These are phyloP conservation scores for Propsilocerus akamusi DNA, from an alignment of 1,140 invertebrate genomes.

Conservation along the genomic window DNA sequence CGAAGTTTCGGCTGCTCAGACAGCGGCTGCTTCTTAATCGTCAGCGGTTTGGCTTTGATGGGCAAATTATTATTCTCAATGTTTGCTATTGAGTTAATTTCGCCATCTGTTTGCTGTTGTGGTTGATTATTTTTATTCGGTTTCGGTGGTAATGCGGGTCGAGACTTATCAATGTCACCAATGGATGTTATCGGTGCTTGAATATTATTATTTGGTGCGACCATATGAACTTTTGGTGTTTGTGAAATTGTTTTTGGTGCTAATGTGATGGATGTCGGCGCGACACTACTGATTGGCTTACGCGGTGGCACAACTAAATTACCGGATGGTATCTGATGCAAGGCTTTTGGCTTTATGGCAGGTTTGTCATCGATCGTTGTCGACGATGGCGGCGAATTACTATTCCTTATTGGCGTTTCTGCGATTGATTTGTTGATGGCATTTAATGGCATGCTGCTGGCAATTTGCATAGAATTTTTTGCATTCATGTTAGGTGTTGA, in stretches of 20 bases:
- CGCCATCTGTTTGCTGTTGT: constrained; percentile 10
- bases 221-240: constrained; percentile 22
- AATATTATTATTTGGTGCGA: constrained; percentile 17
- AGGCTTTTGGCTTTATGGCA: constrained; percentile 16
- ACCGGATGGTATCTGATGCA: constrained; percentile 13
- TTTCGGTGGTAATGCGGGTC: constrained; percentile 56
- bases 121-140: constrained; percentile 27
- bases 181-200: constrained; percentile 19
- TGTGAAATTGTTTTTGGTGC: constrained; percentile 52
- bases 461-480: constrained; percentile 35
- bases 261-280: constrained; percentile 49
- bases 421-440: constrained; percentile 37
- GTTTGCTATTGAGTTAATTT: constrained; percentile 1
- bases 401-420: constrained; percentile 6
- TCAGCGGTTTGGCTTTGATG: constrained; percentile 61
- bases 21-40: constrained; percentile 54
- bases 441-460: constrained; percentile 43
- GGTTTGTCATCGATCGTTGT: constrained; percentile 9
- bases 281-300: constrained; percentile 65
- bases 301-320: constrained; percentile 26
- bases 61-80: constrained; percentile 30
- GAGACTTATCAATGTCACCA: constrained; percentile 25
- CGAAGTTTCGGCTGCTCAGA: constrained; percentile 56
- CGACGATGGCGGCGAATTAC: constrained; percentile 7
- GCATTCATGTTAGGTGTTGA: constrained; percentile 16